A percentile compares a stretch with the other conserved stretches of the same genome.
Evolutionary conservation across 1,140 invertebrate genomes (phyloP).

Genomic region (Nautilus pompilius): DNA sequence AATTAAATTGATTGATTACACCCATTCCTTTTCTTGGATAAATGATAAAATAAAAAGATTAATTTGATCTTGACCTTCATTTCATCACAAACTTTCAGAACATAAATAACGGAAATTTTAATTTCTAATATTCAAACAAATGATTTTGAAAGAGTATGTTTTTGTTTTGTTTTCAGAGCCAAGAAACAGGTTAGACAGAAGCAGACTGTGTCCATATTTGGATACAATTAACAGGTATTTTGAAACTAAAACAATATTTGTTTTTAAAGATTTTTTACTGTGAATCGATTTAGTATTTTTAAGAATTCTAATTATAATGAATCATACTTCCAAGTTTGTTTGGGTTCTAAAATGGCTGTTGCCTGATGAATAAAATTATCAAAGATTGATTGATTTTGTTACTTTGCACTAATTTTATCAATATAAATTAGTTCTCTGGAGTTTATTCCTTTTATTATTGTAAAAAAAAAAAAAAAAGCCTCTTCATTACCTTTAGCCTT

Average conservation of each 20-base stretch:
- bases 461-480: not conserved
- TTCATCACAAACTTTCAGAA: not conserved
- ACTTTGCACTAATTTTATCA: not conserved
- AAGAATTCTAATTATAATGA: not conserved
- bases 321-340: not conserved
- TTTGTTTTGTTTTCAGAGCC: constrained; percentile 11
- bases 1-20: not conserved
- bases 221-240: constrained; percentile 86
- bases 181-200: constrained; percentile 40
- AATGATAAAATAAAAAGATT: not conserved
- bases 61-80: not conserved
- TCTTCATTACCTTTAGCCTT: not conserved
- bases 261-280: not conserved
- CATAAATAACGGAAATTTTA: not conserved
- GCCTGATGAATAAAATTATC: not conserved
- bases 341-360: not conserved
- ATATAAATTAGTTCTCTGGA: not conserved
- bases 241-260: not conserved
- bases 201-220: constrained; percentile 80
- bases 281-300: not conserved
- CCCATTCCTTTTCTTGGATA: not conserved
- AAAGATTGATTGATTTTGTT: not conserved
- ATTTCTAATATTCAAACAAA: no score
- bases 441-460: not conserved
- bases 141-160: no score